phyloP scores from a whole-genome alignment of 2,113 vertebrate species.

The Pluvialis apricaria region DNA sequence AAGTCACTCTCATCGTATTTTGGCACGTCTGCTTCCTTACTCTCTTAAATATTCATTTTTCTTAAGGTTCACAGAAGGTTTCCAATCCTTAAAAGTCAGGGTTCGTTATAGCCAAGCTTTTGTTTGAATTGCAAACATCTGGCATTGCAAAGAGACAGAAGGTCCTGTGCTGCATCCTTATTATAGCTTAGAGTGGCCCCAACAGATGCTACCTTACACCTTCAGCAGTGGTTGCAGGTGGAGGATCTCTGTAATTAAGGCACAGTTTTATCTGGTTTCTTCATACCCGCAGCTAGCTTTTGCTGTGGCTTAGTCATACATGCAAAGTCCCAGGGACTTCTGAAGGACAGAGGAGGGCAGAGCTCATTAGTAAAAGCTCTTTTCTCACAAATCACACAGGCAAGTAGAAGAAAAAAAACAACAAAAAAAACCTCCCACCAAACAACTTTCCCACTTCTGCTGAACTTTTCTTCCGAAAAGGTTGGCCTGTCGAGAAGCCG shows the following conservation, averaged over 20 bases:
- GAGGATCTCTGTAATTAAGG: background rate
- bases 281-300: background rate
- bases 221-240: background rate
- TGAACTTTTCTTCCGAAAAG: constrained; percentile 28
- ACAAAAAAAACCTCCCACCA: background rate
- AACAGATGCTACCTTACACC: background rate
- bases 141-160: background rate
- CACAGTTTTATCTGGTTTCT: background rate
- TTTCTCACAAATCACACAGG: background rate
- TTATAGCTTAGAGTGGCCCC: background rate
- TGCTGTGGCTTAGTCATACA: background rate
- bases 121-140: background rate
- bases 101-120: background rate
- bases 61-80: background rate
- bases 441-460: background rate
- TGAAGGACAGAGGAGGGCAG: background rate
- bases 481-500: background rate
- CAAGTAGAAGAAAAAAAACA: background rate
- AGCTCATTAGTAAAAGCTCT: background rate
- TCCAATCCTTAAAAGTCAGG: background rate
- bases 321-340: background rate
- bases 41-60: background rate
- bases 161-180: background rate
- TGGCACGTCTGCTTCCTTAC: background rate
- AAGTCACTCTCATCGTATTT: background rate